Conservation (phyloP, 2,113 vertebrate species). For the Gavia stellata region DNA sequence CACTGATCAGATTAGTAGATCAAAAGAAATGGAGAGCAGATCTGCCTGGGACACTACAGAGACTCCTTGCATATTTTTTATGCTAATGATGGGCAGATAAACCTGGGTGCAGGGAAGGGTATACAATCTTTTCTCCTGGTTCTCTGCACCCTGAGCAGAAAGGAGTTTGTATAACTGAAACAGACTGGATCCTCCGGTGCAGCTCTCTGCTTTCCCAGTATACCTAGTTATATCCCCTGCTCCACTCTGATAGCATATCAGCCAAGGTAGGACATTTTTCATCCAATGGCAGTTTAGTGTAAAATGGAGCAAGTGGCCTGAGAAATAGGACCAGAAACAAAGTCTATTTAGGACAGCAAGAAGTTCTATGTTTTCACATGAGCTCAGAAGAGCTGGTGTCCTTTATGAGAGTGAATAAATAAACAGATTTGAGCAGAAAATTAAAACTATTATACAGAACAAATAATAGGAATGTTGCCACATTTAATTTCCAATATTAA, state of each 20-base stretch:
- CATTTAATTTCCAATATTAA: not conserved
- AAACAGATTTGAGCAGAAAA: not conserved
- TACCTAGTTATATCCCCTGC: fast-evolving
- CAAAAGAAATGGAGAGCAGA: not conserved
- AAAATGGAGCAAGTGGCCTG: not conserved
- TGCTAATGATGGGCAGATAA: not conserved
- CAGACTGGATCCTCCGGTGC: not conserved
- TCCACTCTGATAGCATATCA: not conserved
- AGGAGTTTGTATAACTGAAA: not conserved
- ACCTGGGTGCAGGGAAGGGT: not conserved
- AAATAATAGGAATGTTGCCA: not conserved
- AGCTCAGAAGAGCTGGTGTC: not conserved
- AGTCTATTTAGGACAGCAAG: not conserved
- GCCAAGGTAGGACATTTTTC: not conserved
- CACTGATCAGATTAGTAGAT: not conserved
- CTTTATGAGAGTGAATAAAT: not conserved
- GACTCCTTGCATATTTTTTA: not conserved
- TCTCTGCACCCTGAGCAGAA: not conserved
- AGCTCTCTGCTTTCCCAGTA: not conserved
- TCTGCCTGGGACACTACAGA: not conserved
- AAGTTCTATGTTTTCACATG: not conserved
- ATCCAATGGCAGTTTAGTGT: not conserved
- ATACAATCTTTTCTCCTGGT: not conserved
- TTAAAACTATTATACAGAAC: not conserved
- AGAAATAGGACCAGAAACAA: not conserved